Base-by-base conservation (phyloP, 2,113 vertebrate species). In the Hemicordylus capensis region DNA sequence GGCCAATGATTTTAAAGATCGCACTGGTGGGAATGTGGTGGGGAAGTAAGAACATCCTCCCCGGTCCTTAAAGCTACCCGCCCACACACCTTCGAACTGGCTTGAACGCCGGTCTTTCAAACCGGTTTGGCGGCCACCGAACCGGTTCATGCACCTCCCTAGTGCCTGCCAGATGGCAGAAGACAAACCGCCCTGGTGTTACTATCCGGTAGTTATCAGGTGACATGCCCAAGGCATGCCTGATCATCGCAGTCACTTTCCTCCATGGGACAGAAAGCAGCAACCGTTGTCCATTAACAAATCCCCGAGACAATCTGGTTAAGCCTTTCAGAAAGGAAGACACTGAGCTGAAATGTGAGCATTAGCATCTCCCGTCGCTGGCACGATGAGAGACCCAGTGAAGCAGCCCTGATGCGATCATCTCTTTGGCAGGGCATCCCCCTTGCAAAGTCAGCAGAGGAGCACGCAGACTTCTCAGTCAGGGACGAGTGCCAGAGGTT, bases 401-500 rank as follows among this genome's bases (percentile, higher is more conserved):
- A 56, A 83, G 85, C 91, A 89, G 77, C 17, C 51, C 28, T 12
- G 82, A 42, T 0, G 37, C 89, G 92, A 88, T 85, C 76, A 84
- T 84, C 88, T 79, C 84, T n/a, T 59, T 66, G 61, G 8, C 87
- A 84, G 31, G 79, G 80, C 82, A 85, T 88, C 93, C 90, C 70
- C 17, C 84, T 85, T 83, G 86, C 86, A 88, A 85, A 89, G 86
- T 85, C 69, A 54, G 51, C 28, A 2, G 74, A 74, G 83, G 88
- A 90, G 81, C 37, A 81, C 79, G 83, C 84, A 89, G 84, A 88
- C 90, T 88, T 89, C 93, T 85, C 89, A 74, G 66, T 79, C 81
- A 87, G 74, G 70, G 90, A 44, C 69, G 82, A 89, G 90, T 79
- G 88, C 90, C 84, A 22, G 87, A 88, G 88, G 86, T 79, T 81